Evolutionary conservation across 2,113 vertebrate species (phyloP), one percentile per base, ranked within the genome.

Genomic region (Antigone vipio): DNA sequence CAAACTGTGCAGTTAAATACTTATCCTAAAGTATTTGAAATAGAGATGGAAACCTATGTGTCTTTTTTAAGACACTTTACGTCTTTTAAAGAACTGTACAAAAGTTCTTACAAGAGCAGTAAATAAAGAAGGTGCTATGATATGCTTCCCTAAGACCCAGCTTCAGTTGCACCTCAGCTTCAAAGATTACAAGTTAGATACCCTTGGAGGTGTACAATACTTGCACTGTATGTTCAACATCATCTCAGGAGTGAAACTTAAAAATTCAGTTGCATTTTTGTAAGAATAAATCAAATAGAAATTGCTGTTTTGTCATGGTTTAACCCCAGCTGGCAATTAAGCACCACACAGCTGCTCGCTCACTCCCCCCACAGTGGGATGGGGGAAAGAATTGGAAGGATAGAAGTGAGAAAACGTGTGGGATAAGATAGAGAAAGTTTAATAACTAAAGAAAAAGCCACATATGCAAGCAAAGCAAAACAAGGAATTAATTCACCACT

Each of bases 131-230:
- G 11, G 2, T 83, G 10, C 5, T 9, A 11, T 23, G 11, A 60
- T n/a, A 50, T 1, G 1, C 5, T 26, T 66, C 34, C 11, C 18
- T 16, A 81, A 50, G 35, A 50, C 8, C 7, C 0, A 0, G 11
- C 13, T 86, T 62, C 3, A 3, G 4, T 26, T 77, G 19, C 15
- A 71, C 3, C 14, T 77, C 9, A 0, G 10, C 20, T 44, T 71
- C 50, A 50, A 80, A 83, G 12, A 45, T 11, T 6, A 42, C 42
- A 77, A 62, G 32, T 40, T 63, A 44, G 18, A 38, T 32, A 35
- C 5, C 13, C 50, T 42, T 85, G 47, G 38, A 83, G 49, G 60
- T 15, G 3, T 5, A 80, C 17, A 71, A 4, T 59, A 34, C 4
- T 71, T 78, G 23, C 3, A 20, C 24, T 52, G 2, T 11, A 14